Evolutionary conservation across 1,140 invertebrate genomes (phyloP).

Genomic region (Agrypnia vestita): DNA sequence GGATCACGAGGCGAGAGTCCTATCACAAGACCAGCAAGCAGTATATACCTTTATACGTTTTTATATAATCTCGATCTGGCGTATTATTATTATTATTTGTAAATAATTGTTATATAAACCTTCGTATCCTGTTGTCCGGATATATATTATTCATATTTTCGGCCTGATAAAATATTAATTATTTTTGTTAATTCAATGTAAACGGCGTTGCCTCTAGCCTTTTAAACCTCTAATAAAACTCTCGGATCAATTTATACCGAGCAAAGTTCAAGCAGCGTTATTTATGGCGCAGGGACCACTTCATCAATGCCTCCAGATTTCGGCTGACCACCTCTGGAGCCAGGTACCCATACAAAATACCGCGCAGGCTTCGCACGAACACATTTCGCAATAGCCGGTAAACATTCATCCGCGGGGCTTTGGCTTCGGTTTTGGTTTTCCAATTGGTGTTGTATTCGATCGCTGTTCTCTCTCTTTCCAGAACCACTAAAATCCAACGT

Average conservation of each 20-base stretch:
- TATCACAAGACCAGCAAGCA: too few species aligned
- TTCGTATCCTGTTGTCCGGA: too few species aligned
- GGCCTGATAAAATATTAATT: too few species aligned
- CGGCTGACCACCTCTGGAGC: not conserved
- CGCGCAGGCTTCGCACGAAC: constrained; percentile 19
- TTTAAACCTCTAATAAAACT: too few species aligned
- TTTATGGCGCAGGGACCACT: constrained; percentile 11
- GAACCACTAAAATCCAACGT: not conserved
- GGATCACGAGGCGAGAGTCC: too few species aligned
- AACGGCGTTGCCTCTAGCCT: too few species aligned
- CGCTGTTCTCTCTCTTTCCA: constrained; percentile 10
- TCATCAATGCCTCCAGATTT: constrained; percentile 20
- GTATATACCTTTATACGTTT: too few species aligned
- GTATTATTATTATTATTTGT: too few species aligned
- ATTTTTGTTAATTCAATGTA: too few species aligned
- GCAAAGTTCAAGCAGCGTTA: constrained; percentile 20
- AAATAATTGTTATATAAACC: too few species aligned
- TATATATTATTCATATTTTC: too few species aligned
- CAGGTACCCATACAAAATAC: constrained; percentile 8
- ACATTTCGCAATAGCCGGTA: constrained; percentile 31
- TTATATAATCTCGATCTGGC: too few species aligned
- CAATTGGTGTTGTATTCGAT: constrained; percentile 4
- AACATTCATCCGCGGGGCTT: constrained; percentile 10
- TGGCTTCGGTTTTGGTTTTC: constrained; percentile 2
- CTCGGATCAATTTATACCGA: not conserved